These are phyloP conservation scores for Lophius americanus DNA, from an alignment of 2,797 vertebrate species.

Conservation along the genomic window DNA sequence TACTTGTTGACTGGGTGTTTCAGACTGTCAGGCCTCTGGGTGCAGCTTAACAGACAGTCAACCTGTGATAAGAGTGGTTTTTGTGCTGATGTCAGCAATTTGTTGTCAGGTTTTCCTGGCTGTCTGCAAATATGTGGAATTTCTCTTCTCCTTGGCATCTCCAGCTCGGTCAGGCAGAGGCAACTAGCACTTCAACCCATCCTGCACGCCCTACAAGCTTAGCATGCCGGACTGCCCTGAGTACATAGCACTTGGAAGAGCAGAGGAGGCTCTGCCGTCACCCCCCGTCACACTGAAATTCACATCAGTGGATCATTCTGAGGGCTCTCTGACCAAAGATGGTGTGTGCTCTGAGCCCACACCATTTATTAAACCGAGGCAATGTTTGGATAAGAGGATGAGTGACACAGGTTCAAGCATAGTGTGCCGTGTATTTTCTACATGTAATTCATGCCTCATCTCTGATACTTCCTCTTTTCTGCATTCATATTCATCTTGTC, in stretches of 20 bases:
- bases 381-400: conserved; percentile 34
- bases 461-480: not conserved
- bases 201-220: conserved; percentile 43
- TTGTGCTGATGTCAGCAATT: conserved; percentile 71
- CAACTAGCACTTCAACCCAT: conserved; percentile 31
- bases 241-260: conserved; percentile 59
- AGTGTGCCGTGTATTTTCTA: conserved; percentile 5
- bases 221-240: conserved; percentile 50
- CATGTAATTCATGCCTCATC: not conserved
- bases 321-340: conserved; percentile 38
- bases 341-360: conserved; percentile 5
- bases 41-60: conserved; percentile 44
- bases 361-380: conserved; percentile 5
- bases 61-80: conserved; percentile 49
- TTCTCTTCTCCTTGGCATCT: conserved; percentile 76
- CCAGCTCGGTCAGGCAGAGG: conserved; percentile 35
- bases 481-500: not conserved
- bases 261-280: conserved; percentile 29
- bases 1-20: conserved; percentile 57
- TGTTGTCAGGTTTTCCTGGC: conserved; percentile 60
- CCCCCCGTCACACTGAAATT: conserved; percentile 44
- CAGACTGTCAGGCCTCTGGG: conserved; percentile 56
- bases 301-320: conserved; percentile 27
- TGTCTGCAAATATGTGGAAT: conserved; percentile 75
- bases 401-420: conserved; percentile 15